These are phyloP conservation scores for Vanessa atalanta DNA, from an alignment of 1,140 invertebrate genomes.

Conservation along the genomic window DNA sequence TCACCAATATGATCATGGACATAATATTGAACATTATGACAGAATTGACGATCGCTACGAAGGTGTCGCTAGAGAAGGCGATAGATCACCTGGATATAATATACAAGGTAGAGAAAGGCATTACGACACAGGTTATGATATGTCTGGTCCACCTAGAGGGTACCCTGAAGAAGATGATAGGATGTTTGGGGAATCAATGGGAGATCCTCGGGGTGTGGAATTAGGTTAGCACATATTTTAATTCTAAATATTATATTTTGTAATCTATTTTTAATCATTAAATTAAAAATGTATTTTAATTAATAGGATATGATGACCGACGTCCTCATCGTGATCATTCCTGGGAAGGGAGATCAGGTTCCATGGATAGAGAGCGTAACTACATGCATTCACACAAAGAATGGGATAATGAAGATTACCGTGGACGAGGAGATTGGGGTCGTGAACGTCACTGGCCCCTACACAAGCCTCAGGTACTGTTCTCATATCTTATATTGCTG, in stretches of 20 bases:
- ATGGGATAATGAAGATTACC: slow-evolving; percentile 79
- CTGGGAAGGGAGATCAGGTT: slow-evolving; percentile 76
- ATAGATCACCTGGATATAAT: slow-evolving; percentile 75
- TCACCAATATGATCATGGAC: slow-evolving; percentile 74
- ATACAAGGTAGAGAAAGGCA: slow-evolving; percentile 71
- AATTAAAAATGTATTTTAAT: slow-evolving; percentile 27
- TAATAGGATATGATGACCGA: slow-evolving; percentile 72
- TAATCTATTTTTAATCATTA: slow-evolving; percentile 7
- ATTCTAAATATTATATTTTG: slow-evolving; percentile 13
- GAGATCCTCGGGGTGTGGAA: slow-evolving; percentile 71
- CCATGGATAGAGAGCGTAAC: slow-evolving; percentile 74
- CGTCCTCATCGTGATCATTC: slow-evolving; percentile 72
- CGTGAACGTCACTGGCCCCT: slow-evolving; percentile 77
- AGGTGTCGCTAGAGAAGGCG: slow-evolving; percentile 68
- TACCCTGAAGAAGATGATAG: slow-evolving; percentile 78
- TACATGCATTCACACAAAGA: slow-evolving; percentile 79
- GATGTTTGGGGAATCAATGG: slow-evolving; percentile 72
- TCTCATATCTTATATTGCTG: neutral
- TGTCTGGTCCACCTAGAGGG: slow-evolving; percentile 70
- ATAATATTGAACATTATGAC: slow-evolving; percentile 76
- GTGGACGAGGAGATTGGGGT: slow-evolving; percentile 71
- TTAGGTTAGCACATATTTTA: slow-evolving; percentile 56
- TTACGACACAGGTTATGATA: slow-evolving; percentile 77
- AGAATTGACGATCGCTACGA: slow-evolving; percentile 76
- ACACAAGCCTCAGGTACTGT: slow-evolving; percentile 72